These are phyloP conservation scores for Buceros bicornis DNA, from an alignment of 2,797 vertebrate genomes.

Conservation along the genomic window DNA sequence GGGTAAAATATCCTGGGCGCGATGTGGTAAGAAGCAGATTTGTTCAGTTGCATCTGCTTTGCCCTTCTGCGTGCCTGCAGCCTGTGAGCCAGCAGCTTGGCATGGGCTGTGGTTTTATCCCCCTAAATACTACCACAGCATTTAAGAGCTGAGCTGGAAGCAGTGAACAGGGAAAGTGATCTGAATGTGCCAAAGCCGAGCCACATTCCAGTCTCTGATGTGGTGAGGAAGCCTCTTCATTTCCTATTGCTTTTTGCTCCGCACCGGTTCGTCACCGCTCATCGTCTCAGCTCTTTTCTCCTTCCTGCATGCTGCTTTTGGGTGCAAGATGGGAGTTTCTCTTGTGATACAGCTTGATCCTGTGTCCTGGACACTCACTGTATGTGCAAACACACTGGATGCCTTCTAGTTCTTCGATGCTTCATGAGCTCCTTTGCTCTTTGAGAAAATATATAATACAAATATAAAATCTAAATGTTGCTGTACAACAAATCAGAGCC, in stretches of 20 bases:
- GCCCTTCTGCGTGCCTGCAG: neutral
- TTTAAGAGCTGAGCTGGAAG: neutral
- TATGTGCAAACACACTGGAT: neutral
- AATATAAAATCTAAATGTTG: neutral
- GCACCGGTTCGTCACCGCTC: neutral
- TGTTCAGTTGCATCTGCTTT: neutral
- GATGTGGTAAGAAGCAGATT: neutral
- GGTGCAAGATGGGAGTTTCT: neutral
- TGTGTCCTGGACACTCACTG: neutral
- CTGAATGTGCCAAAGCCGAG: neutral
- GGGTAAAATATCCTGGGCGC: neutral
- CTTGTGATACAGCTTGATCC: neutral
- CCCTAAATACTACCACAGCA: neutral
- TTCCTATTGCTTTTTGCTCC: neutral
- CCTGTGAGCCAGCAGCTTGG: neutral
- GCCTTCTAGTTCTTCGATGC: neutral
- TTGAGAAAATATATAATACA: neutral
- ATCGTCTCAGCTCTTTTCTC: neutral
- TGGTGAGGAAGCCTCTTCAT: neutral
- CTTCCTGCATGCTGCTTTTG: neutral
- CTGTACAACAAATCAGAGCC: neutral
- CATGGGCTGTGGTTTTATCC: neutral
- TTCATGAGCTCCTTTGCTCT: fast-evolving
- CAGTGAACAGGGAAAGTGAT: neutral
- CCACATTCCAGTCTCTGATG: neutral